phyloP scores from a whole-genome alignment of 2,797 vertebrate genomes.

The Anabacerthia variegaticeps region DNA sequence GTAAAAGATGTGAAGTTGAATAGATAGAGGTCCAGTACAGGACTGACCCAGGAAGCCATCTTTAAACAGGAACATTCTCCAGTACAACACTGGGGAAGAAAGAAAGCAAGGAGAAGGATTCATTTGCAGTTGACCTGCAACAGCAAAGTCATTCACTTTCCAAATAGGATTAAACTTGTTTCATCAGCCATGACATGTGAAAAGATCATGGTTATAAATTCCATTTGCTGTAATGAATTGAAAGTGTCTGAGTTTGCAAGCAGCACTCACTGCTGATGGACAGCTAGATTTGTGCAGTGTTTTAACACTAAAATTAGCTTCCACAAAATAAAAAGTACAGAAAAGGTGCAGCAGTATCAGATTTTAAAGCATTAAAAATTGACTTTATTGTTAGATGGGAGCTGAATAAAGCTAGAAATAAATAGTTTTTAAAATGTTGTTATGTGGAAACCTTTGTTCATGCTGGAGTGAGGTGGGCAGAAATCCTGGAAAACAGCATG shows the following conservation, averaged over 20 bases:
- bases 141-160: conserved; percentile 42
- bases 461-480: neutral
- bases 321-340: neutral
- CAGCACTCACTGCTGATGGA: neutral
- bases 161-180: conserved; percentile 62
- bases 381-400: conserved; percentile 8
- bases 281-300: conserved; percentile 21
- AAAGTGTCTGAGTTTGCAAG: conserved; percentile 28
- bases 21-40: neutral
- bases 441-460: neutral
- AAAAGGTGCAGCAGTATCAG: neutral
- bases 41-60: neutral
- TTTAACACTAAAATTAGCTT: conserved; percentile 32
- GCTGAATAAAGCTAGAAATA: conserved; percentile 1
- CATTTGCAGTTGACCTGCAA: conserved; percentile 31
- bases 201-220: conserved; percentile 46
- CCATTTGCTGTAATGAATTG: conserved; percentile 54
- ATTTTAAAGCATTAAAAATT: conserved; percentile 11
- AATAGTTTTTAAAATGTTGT: neutral
- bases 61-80: neutral
- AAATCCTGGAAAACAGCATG: neutral
- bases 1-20: neutral
- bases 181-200: conserved; percentile 29
- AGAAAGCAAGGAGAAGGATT: neutral
- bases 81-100: neutral